phyloP scores from a whole-genome alignment of 2,888 invertebrate species.

The Tetranychus piercei region DNA sequence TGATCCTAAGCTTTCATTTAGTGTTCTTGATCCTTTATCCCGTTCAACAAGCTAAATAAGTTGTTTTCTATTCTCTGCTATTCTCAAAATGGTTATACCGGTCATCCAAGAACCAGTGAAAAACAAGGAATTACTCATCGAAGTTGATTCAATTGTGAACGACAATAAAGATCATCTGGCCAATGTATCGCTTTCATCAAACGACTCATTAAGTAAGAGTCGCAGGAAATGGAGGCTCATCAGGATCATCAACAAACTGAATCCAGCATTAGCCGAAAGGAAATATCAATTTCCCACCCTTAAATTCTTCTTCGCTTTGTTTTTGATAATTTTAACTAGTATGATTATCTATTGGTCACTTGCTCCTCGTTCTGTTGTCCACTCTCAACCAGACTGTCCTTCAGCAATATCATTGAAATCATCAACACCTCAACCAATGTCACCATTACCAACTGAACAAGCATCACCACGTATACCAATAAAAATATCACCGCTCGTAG shows the following conservation, averaged over 20 bases:
- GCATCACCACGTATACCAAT: not conserved
- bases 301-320: not conserved
- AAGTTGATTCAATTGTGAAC: not conserved
- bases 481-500: too few relatives aligned
- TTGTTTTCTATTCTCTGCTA: not conserved
- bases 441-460: not conserved
- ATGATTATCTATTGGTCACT: not conserved
- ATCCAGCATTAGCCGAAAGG: not conserved
- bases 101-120: not conserved
- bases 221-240: not conserved
- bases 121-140: not conserved
- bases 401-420: not conserved
- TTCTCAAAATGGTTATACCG: not conserved
- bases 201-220: not conserved
- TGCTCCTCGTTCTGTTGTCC: too few relatives aligned
- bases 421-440: not conserved
- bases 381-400: not conserved
- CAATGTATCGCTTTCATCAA: not conserved
- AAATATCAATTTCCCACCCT: too few relatives aligned
- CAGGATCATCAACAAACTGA: not conserved
- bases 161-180: not conserved
- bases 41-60: not conserved
- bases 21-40: too few relatives aligned
- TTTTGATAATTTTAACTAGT: not conserved
- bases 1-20: too few relatives aligned